Evolutionary conservation across 2,888 invertebrate species (phyloP).

Genomic region (Cancer borealis): DNA sequence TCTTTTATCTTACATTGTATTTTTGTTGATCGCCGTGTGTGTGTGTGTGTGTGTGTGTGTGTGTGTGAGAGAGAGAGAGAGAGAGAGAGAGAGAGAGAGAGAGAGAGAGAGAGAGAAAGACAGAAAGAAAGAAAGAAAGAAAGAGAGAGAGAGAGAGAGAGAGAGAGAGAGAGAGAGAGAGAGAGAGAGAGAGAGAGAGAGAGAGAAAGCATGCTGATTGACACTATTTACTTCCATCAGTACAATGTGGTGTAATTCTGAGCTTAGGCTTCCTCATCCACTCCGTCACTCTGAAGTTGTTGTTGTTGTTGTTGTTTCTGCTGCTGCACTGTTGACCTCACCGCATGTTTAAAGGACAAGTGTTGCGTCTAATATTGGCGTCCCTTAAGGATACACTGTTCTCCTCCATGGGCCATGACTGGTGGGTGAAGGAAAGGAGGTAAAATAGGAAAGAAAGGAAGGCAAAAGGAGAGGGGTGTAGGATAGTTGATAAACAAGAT

Average conservation of each 20-base stretch:
- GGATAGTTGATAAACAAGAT: not conserved
- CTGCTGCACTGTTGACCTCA: not conserved
- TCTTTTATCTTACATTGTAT: not conserved
- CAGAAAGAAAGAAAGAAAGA: not conserved
- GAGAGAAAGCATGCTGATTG: not conserved
- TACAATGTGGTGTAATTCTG: no score
- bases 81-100: constrained; percentile 21
- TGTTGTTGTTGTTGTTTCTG: not conserved
- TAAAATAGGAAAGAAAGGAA: not conserved
- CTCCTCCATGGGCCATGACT: not conserved
- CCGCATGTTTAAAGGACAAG: not conserved
- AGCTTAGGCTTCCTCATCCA: no score
- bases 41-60: not conserved
- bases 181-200: not conserved
- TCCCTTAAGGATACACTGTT: not conserved
- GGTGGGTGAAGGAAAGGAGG: not conserved
- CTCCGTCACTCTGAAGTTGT: not conserved
- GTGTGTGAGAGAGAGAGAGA: not conserved
- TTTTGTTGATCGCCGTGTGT: no score
- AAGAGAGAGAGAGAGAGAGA: not conserved
- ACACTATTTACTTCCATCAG: not conserved
- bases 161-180: not conserved
- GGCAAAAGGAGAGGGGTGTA: not conserved
- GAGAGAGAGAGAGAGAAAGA: not conserved
- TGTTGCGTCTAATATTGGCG: not conserved